A percentile compares a stretch with the other conserved stretches of the same genome.
These are phyloP conservation scores for Scopus umbretta DNA, from an alignment of 2,113 vertebrate genomes.

Conservation along the genomic window DNA sequence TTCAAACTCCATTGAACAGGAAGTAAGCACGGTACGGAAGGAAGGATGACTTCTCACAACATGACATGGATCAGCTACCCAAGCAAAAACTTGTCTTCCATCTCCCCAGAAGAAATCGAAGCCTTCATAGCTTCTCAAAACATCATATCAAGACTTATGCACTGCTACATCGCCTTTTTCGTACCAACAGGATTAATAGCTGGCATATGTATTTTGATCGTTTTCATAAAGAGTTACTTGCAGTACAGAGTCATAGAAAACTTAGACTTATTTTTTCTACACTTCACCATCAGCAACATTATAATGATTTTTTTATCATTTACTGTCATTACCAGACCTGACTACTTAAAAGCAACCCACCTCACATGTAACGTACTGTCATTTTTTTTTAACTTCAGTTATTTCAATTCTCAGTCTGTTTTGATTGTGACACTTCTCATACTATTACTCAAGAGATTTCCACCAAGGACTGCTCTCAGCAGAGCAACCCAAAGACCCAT, in stretches of 20 bases:
- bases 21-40: not conserved
- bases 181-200: constrained; percentile 66
- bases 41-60: constrained; percentile 54
- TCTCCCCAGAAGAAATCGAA: not conserved
- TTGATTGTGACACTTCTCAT: constrained; percentile 58
- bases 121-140: constrained; percentile 61
- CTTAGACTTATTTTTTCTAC: constrained; percentile 66
- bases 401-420: constrained; percentile 67
- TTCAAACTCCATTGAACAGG: not conserved
- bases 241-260: constrained; percentile 12
- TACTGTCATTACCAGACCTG: constrained; percentile 66
- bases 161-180: constrained; percentile 66
- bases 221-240: constrained; percentile 67
- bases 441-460: constrained; percentile 34
- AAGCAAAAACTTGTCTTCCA: constrained; percentile 10
- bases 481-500: not conserved
- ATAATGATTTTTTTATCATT: constrained; percentile 75
- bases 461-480: not conserved
- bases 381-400: constrained; percentile 73
- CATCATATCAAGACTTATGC: constrained; percentile 70
- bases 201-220: constrained; percentile 64
- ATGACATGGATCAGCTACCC: constrained; percentile 64
- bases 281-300: constrained; percentile 70
- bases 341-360: constrained; percentile 56
- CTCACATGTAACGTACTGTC: constrained; percentile 70